Percentiles rank a stretch among this genome's conserved stretches.
Conservation (phyloP, 2,888 invertebrate genomes). For the Hymenopus coronatus region DNA sequence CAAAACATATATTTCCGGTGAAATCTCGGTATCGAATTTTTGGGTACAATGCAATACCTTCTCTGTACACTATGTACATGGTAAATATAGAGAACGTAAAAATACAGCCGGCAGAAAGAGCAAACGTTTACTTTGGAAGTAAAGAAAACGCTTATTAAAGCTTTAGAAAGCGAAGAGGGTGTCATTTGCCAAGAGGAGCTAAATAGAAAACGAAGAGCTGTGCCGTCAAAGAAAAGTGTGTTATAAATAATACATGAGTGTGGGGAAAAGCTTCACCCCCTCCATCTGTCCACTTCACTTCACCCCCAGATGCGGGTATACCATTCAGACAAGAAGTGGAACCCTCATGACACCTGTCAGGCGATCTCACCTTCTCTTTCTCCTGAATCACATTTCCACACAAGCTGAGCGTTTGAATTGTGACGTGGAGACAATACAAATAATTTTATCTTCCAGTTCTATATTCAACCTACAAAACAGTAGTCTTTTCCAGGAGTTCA, state of each 20-base stretch:
- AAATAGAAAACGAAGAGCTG: not conserved
- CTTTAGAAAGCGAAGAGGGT: not conserved
- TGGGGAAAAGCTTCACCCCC: not conserved
- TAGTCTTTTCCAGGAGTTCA: too few species aligned
- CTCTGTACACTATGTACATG: too few species aligned
- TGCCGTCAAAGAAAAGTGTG: not conserved
- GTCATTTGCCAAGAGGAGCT: not conserved
- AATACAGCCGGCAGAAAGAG: too few species aligned
- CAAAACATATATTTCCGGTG: too few species aligned
- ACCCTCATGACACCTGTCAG: not conserved
- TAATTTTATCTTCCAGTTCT: not conserved
- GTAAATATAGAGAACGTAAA: too few species aligned
- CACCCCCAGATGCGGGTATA: not conserved
- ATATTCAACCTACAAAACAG: too few species aligned
- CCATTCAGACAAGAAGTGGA: not conserved
- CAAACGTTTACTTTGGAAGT: not conserved
- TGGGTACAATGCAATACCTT: too few species aligned
- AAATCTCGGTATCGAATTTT: too few species aligned
- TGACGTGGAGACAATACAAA: not conserved
- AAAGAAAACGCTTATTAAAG: not conserved
- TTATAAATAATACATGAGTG: not conserved
- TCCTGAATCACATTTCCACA: not conserved
- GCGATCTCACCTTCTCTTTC: not conserved
- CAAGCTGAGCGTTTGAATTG: not conserved
- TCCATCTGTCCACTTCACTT: not conserved